Base-by-base conservation (phyloP, 2,113 vertebrate genomes). In the Merops nubicus region DNA sequence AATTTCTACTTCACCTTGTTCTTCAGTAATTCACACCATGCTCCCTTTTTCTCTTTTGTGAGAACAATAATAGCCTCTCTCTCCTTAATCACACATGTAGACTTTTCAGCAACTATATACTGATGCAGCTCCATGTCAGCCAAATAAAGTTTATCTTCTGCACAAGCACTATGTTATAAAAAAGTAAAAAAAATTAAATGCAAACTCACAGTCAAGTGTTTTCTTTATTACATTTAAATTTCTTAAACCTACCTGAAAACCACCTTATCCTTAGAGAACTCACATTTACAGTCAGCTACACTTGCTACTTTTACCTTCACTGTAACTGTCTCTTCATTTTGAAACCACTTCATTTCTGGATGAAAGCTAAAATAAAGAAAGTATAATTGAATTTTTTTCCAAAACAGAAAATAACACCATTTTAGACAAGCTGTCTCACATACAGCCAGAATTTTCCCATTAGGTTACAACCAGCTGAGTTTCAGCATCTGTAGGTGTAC, bases 281-380 rank as follows among this genome's bases (percentile, higher is more conserved):
- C 84, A 15, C 98, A 98, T 43, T 94, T 96, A 53, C 81, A 82
- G 63, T 97, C 94, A 50, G 84, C 76, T 73, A 93, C 48, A 13
- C 78, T 94, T 85, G 65, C 53, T 74, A 98, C 53, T 83, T 92
- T 97, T 45, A 98, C 79, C 77, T 89, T 98, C 88, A 98, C 6
- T 18, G 98, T 95, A 80, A 98, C 62, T 15, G 54, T 73, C 16
- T 91, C 95, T 3, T 97, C 79, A 57, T 97, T 98, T n/a, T 98
- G 97, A 97, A 98, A 98, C 98, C 98, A 98, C 28, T 98, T 98
- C 64, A 98, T 68, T 67, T 97, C 92, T 34, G 98, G 98, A 75
- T 98, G 95, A 56, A 96, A 97, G 40, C 98, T 98, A 76, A 42
- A 96, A 96, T 19, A 69, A 50, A 74, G 11, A 5, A 33, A 29